Base-by-base conservation (phyloP, 2,113 vertebrate species). In the Pseudorectes ferrugineus region DNA sequence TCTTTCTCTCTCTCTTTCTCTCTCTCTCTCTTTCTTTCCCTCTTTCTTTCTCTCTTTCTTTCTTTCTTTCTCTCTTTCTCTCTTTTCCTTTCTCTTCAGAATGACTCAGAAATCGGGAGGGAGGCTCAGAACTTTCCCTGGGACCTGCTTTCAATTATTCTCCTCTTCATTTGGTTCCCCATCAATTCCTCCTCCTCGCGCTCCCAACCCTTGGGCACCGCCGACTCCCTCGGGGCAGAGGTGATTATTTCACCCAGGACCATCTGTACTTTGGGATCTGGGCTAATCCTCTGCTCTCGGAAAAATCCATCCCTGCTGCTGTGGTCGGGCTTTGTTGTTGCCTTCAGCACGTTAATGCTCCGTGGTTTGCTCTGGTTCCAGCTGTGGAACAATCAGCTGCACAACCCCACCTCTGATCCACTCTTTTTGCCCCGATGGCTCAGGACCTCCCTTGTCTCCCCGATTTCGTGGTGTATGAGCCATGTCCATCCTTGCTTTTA, bases 251-350 rank as follows among this genome's bases (percentile, higher is more conserved):
- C 91, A 88, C 84, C 77, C 93, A 43, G 24, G 63, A 2, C 97
- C 95, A 97, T 96, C 96, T 96, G 96, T n/a, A 91, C 94, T 59
- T 85, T 46, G 92, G 85, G 84, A 91, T 92, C 85, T 12, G 25
- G 0, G 54, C 74, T 96, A 96, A 97, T 97, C 96, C 96, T 81
- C 36, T 26, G 82, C 96, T 88, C 93, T 84, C 48, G 42, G 7
- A n/a, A 94, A 93, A 93, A 95, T 82, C 96, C 87, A 86, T 94
- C 42, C 88, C 55, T 5, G 14, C 80, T 25, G 82, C 92, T 0
- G 6, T 3, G n/a, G 9, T 29, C 31, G 23, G 26, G 62, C 84
- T 91, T 76, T 68, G 80, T 83, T 40, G n/a, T 17, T 0, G 25
- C 74, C 71, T 58, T 55, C 4, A 72, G 68, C 63, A 20, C 77